These are phyloP conservation scores for Heliconius congener DNA, from an alignment of 1,140 invertebrate genomes.

Conservation along the genomic window DNA sequence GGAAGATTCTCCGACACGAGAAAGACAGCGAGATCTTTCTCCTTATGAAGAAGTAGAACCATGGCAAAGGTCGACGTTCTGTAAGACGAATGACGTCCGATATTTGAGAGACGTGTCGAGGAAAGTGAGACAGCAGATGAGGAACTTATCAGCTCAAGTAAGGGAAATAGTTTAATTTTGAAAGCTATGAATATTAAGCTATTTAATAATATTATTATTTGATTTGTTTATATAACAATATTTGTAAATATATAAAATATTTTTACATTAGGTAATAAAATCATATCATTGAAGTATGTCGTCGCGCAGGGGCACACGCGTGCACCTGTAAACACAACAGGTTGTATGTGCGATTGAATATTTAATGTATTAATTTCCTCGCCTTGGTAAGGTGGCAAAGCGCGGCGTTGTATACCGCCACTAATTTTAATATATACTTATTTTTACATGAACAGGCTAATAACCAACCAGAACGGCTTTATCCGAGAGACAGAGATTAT, in stretches of 20 bases:
- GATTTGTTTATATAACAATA: no score
- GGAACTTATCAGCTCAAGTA: constrained; percentile 34
- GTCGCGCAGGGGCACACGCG: no score
- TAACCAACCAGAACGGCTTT: constrained; percentile 33
- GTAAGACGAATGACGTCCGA: constrained; percentile 46
- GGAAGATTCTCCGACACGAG: constrained; percentile 48
- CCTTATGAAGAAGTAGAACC: constrained; percentile 22
- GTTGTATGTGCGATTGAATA: no score
- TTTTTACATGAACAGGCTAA: constrained; percentile 30
- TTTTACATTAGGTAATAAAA: no score
- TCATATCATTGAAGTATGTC: no score
- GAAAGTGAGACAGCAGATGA: constrained; percentile 36
- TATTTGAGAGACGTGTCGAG: constrained; percentile 43
- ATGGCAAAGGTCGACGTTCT: constrained; percentile 26
- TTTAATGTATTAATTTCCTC: no score
- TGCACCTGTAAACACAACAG: no score
- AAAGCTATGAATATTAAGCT: not conserved
- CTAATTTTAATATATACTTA: no score
- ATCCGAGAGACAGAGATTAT: constrained; percentile 25
- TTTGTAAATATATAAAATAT: no score
- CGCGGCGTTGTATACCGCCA: no score
- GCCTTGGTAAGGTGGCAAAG: no score
- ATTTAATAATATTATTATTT: no score
- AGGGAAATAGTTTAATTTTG: not conserved
- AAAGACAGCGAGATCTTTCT: constrained; percentile 25